Evolutionary conservation across 2,797 vertebrate species (phyloP), one percentile per base, ranked within the genome.

Genomic region (Galagoides demidoff): DNA sequence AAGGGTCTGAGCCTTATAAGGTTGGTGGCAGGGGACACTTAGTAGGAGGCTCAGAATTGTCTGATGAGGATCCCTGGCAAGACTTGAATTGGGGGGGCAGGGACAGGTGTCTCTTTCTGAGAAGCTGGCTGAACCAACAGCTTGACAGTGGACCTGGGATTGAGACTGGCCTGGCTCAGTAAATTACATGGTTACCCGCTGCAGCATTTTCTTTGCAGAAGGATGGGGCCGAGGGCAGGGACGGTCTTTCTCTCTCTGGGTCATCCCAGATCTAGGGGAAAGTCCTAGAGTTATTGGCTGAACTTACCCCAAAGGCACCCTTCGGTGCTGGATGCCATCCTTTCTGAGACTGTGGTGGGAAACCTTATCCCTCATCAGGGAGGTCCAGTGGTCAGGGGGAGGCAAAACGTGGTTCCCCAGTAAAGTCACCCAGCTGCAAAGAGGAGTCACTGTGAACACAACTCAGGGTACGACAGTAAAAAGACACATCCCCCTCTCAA

Each of bases 31-130:
- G 3, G 39, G 3, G 23, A 10, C 8, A 61, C 31, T 82, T 52
- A 77, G 45, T 34, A 12, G 49, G 45, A 86, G 74, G 23, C 11
- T 52, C 7, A 1, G 34, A 17, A 5, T 0, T 14, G 9, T n/a
- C n/a, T 22, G 3, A 37, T 4, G 31, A 19, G 17, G 29, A 4
- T 12, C 37, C 27, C 6, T 0, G 10, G 52, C 52, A 68, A 22
- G 45, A 27, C 22, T 22, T 2, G 39, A 6, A n/a, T 19, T 10
- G 34, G 29, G 55, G 16, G 31, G 34, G 12, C 27, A 23, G 34
- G 43, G 37, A 23, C 3, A 11, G 17, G 1, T 1, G 0, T 4
- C n/a, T 66, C 19, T 66, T 27, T 68, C 49, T 16, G 68, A 31
- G 64, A 22, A 76, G 6, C 52, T 17, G 68, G 39, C 37, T 73